A percentile compares a stretch with the other conserved stretches of the same genome.
Evolutionary conservation across 2,113 vertebrate genomes (phyloP).

Genomic region (Melanocharis versteri): DNA sequence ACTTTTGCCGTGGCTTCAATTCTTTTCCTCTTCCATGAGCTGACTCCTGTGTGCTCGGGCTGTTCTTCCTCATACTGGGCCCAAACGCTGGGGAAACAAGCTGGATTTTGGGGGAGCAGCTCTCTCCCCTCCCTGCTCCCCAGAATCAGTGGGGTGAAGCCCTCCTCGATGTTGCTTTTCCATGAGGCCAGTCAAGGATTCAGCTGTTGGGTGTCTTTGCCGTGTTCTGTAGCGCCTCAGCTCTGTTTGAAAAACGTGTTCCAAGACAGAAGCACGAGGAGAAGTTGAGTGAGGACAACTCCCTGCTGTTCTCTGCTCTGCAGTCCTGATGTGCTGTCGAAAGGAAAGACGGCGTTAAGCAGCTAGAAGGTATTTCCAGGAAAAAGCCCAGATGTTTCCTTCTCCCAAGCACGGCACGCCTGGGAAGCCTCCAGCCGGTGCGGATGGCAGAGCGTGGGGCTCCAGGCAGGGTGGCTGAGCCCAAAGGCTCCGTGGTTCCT

Average conservation of each 20-base stretch:
- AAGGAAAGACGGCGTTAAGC: not conserved
- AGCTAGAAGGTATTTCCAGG: not conserved
- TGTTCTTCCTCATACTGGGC: not conserved
- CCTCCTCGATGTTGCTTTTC: not conserved
- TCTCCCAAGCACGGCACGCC: not conserved
- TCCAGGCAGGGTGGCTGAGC: not conserved
- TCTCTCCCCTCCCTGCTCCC: not conserved
- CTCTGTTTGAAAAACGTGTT: not conserved
- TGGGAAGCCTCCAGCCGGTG: not conserved
- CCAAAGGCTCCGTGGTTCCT: not conserved
- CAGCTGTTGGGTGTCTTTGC: not conserved
- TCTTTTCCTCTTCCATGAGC: not conserved
- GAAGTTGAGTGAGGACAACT: not conserved
- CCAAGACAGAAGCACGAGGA: not conserved
- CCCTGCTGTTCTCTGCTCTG: not conserved
- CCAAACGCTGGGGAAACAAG: not conserved
- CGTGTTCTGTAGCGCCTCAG: not conserved
- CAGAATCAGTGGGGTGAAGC: not conserved
- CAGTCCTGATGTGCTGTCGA: not conserved
- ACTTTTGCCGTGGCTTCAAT: not conserved
- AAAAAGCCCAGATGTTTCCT: not conserved
- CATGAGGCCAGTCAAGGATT: fast-evolving
- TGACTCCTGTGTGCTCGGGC: not conserved
- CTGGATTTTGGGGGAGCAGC: not conserved
- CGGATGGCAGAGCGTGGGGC: not conserved